Evolutionary conservation across 2,797 vertebrate genomes (phyloP), one percentile per base, ranked within the genome.

Genomic region (Kryptolebias ocellatus): DNA sequence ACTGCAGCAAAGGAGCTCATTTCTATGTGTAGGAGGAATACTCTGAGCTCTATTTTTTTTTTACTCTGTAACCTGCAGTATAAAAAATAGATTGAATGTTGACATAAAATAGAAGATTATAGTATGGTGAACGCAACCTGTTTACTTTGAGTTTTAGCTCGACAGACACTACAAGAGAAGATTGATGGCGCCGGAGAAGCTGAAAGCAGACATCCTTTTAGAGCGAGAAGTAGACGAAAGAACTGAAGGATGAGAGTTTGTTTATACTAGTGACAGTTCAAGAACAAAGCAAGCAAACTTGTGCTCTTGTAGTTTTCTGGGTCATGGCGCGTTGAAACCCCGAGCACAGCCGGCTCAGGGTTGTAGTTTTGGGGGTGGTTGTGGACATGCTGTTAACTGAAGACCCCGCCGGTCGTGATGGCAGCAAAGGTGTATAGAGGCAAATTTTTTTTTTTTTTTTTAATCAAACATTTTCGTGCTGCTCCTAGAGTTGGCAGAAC

Each of bases 71-170:
- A 64, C 70, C 45, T 50, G 55, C 65, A 15, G 11, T 42, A 42
- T 53, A 29, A 73, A 53, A 67, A 71, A 62, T 0, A 52, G 17
- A 73, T 63, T 52, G 64, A 27, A 63, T 55, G 42, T 52, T 20
- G 50, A 64, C 51, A 52, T 74, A 28, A 77, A 71, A 74, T 39
- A 20, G 14, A 44, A 57, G 53, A 70, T 37, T 50, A 46, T 29
- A 12, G 56, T 39, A 17, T 62, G 45, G 37, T 68, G 47, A 51
- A 46, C 53, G 28, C 53, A 31, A 15, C 51, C 57, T 65, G 63
- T 85, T 87, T 63, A 67, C 62, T 76, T 74, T 69, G 60, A 45
- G 55, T 84, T 79, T 84, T 74, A 71, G 79, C 74, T 74, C 74
- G 74, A 53, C 78, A 64, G 47, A 9, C 15, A 28, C 55, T 31